Evolutionary conservation across 2,797 vertebrate genomes (phyloP).

Genomic region (Cetoscarus ocellatus): DNA sequence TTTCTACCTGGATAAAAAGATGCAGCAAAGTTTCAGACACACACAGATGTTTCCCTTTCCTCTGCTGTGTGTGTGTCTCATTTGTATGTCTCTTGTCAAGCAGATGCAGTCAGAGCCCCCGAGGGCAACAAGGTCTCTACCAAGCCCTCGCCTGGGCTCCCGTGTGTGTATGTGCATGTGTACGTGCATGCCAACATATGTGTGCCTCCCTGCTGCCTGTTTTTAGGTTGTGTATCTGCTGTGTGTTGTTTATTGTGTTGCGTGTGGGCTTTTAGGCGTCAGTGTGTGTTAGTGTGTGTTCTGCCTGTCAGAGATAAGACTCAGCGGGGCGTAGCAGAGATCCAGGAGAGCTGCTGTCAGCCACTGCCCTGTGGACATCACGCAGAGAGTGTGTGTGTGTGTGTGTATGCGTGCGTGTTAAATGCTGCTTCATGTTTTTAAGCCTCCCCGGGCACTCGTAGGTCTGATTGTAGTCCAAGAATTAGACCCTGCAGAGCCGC

Average conservation of each 20-base stretch:
- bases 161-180: not conserved
- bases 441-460: conserved; percentile 57
- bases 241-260: conserved; percentile 23
- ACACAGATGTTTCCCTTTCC: conserved; percentile 50
- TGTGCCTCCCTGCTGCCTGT: conserved; percentile 17
- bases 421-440: conserved; percentile 45
- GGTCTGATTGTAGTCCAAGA: conserved; percentile 63
- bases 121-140: conserved; percentile 56
- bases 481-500: conserved; percentile 51
- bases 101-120: conserved; percentile 63
- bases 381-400: not conserved
- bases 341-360: conserved; percentile 60
- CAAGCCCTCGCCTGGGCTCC: conserved; percentile 34
- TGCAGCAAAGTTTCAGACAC: conserved; percentile 20
- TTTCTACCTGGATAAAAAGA: not conserved
- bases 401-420: not conserved
- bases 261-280: conserved; percentile 25
- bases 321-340: conserved; percentile 65
- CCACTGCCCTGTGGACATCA: conserved; percentile 36
- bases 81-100: conserved; percentile 64
- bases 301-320: conserved; percentile 76
- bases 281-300: conserved; percentile 19
- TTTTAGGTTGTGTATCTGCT: conserved; percentile 18
- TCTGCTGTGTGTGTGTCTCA: conserved; percentile 46
- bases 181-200: conserved; percentile 19